Evolutionary conservation across 1,140 invertebrate genomes (phyloP).

Genomic region (Leptestheria dahalacensis): DNA sequence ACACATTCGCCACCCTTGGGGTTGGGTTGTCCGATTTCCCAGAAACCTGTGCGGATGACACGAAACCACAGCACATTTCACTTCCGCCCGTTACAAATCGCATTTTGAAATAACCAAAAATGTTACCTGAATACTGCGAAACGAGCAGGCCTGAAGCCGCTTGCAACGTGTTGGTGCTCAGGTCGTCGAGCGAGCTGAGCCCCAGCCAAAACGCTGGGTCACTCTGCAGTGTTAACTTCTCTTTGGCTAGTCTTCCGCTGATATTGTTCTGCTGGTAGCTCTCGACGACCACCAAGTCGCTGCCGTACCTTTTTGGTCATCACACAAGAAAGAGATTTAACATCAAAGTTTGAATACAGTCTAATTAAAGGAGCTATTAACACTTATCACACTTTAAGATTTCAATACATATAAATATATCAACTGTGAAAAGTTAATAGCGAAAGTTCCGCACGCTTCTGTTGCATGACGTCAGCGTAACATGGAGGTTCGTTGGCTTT

Average conservation of each 20-base stretch:
- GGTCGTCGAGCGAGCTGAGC: slow-evolving; percentile 71
- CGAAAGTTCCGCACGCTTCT: too few relatives aligned
- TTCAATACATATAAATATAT: too few relatives aligned
- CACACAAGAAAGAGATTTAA: too few relatives aligned
- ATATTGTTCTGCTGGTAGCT: slow-evolving; percentile 81
- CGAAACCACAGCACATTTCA: too few relatives aligned
- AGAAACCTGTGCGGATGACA: slow-evolving; percentile 46
- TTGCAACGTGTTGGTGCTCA: slow-evolving; percentile 81
- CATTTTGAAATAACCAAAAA: too few relatives aligned
- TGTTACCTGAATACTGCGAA: slow-evolving; percentile 69
- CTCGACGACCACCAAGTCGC: slow-evolving; percentile 76
- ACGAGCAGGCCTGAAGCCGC: slow-evolving; percentile 79
- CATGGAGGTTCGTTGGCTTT: too few relatives aligned
- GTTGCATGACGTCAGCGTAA: too few relatives aligned
- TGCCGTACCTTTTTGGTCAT: slow-evolving; percentile 92
- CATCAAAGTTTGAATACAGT: too few relatives aligned
- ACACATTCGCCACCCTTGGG: slow-evolving; percentile 75
- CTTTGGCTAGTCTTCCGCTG: slow-evolving; percentile 55
- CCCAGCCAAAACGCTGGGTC: slow-evolving; percentile 60
- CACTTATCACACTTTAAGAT: too few relatives aligned
- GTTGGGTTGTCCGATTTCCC: slow-evolving; percentile 73
- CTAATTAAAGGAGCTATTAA: too few relatives aligned
- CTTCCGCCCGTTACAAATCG: too few relatives aligned
- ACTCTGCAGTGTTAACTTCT: slow-evolving; percentile 33
- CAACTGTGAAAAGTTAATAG: too few relatives aligned